phyloP scores from a whole-genome alignment of 1,140 invertebrate species.

The Drosophila navojoa region DNA sequence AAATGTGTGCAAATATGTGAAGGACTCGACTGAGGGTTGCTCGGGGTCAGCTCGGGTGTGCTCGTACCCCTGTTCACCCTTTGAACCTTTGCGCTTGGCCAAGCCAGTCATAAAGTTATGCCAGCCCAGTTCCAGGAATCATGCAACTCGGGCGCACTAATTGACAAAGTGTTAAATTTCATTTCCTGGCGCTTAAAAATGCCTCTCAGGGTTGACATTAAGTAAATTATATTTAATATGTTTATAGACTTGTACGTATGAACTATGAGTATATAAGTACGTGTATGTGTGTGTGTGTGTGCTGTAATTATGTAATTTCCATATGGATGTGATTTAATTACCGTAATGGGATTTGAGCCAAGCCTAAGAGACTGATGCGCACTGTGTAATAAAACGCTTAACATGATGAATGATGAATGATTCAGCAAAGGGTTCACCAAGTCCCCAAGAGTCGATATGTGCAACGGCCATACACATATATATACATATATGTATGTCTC shows the following conservation, averaged over 20 bases:
- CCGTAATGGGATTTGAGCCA: slow-evolving; percentile 80
- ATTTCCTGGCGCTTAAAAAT: slow-evolving; percentile 62
- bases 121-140: neutral
- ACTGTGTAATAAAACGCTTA: slow-evolving; percentile 81
- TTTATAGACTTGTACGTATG: slow-evolving; percentile 75
- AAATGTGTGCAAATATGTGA: slow-evolving; percentile 58
- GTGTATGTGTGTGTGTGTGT: slow-evolving; percentile 30
- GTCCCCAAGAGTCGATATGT: slow-evolving; percentile 37
- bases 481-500: too few relatives aligned
- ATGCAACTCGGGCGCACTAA: slow-evolving; percentile 49
- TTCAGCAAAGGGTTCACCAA: slow-evolving; percentile 65
- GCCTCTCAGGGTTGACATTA: slow-evolving; percentile 69
- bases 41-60: slow-evolving; percentile 17
- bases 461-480: too few relatives aligned
- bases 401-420: slow-evolving; percentile 80
- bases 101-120: slow-evolving; percentile 20
- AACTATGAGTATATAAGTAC: slow-evolving; percentile 55
- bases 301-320: slow-evolving; percentile 83
- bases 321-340: slow-evolving; percentile 83
- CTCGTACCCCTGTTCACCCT: slow-evolving; percentile 51
- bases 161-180: slow-evolving; percentile 81
- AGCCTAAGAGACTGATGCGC: slow-evolving; percentile 44
- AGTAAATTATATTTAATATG: slow-evolving; percentile 84
- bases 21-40: slow-evolving; percentile 38
- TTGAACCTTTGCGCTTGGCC: slow-evolving; percentile 47